phyloP scores from a whole-genome alignment of 2,888 invertebrate genomes.

The Sinotaia quadrata region DNA sequence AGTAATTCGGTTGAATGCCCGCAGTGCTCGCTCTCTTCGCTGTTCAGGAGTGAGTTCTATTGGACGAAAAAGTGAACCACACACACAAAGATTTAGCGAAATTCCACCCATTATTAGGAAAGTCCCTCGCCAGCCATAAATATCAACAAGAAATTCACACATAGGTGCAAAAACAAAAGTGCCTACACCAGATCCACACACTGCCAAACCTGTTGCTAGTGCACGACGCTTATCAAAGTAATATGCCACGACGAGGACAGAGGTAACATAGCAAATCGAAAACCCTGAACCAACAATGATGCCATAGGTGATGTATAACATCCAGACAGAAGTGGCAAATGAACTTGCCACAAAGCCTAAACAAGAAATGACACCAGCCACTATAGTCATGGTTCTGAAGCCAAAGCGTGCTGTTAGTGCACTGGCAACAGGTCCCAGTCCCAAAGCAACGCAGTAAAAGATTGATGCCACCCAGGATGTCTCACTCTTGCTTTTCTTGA shows the following conservation, averaged over 20 bases:
- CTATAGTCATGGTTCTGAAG: constrained; percentile 66
- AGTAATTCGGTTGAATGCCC: constrained; percentile 50
- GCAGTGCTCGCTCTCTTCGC: constrained; percentile 52
- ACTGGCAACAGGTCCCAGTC: constrained; percentile 71
- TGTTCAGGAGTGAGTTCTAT: constrained; percentile 57
- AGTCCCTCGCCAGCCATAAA: constrained; percentile 70
- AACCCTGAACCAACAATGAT: constrained; percentile 69
- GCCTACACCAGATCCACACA: constrained; percentile 71
- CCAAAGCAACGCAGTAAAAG: constrained; percentile 91
- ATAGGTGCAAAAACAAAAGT: constrained; percentile 70
- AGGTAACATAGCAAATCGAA: constrained; percentile 70
- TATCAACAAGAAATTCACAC: constrained; percentile 62
- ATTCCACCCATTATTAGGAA: constrained; percentile 68
- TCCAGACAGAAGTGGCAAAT: constrained; percentile 61
- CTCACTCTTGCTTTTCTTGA: constrained; percentile 86
- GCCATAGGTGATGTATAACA: constrained; percentile 70
- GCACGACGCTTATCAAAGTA: constrained; percentile 72
- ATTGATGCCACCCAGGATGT: constrained; percentile 92
- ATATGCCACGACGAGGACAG: constrained; percentile 70
- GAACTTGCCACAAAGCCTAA: constrained; percentile 65
- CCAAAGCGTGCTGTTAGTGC: constrained; percentile 69
- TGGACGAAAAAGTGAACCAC: constrained; percentile 67
- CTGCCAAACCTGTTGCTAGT: constrained; percentile 70
- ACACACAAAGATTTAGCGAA: constrained; percentile 65
- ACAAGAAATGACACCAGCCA: constrained; percentile 66